Evolutionary conservation across 2,888 invertebrate genomes (phyloP).

Genomic region (Napeogenes sylphis): DNA sequence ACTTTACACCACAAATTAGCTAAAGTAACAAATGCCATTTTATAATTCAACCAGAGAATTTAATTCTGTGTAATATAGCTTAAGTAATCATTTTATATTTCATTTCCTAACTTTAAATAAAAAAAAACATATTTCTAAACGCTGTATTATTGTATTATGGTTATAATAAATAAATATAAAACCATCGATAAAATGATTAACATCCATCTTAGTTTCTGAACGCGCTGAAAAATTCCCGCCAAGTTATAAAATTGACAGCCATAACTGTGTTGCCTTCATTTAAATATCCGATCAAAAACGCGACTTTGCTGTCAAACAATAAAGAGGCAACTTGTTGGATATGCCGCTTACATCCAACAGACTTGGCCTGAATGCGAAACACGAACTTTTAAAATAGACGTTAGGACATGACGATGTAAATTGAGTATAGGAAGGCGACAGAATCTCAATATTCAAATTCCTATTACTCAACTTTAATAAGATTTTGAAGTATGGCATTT

Average conservation of each 20-base stretch:
- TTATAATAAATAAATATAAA: too few relatives aligned
- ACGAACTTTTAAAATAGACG: slow-evolving; percentile 48
- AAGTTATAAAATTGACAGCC: slow-evolving; percentile 60
- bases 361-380: slow-evolving; percentile 50
- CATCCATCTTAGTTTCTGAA: neutral
- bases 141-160: neutral
- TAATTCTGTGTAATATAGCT: neutral
- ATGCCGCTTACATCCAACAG: slow-evolving; percentile 50
- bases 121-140: neutral
- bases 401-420: slow-evolving; percentile 28
- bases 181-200: too few relatives aligned
- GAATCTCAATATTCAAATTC: slow-evolving; percentile 20
- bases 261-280: slow-evolving; percentile 62
- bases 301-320: slow-evolving; percentile 57
- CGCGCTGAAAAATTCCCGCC: neutral
- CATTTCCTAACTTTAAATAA: neutral
- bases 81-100: neutral
- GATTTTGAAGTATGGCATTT: slow-evolving; percentile 1
- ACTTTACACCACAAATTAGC: slow-evolving; percentile 26
- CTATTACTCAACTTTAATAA: slow-evolving; percentile 27
- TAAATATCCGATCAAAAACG: slow-evolving; percentile 68
- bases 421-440: slow-evolving; percentile 25
- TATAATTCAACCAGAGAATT: neutral
- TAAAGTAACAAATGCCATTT: slow-evolving; percentile 14
- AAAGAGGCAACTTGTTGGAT: slow-evolving; percentile 54